Base-by-base conservation (phyloP, 2,888 invertebrate genomes). In the Notodonta dromedarius region DNA sequence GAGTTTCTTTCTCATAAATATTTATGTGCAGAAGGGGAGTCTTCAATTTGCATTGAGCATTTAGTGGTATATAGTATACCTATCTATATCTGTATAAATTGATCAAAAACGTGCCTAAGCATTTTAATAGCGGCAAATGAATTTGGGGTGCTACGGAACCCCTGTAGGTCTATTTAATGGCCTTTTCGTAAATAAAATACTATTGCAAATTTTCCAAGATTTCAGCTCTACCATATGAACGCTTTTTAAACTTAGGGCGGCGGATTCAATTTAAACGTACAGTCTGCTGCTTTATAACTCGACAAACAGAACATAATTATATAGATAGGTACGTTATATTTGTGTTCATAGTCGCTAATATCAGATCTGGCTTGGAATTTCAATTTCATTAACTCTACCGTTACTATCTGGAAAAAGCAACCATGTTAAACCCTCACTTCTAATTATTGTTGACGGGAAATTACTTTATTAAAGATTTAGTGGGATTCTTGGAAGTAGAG, bases 101-200 rank as follows among this genome's bases (percentile, higher is more conserved):
- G 77, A 79, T 81, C 82, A 77, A 78, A 83, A 74, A 77, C 83
- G 84, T 82, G 84, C 70, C 70, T 66, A 60, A 70, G 82, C 79
- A 84, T 84, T 80, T 73, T 63, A 78, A 80, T 79, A 72, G 72
- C 71, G 67, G 70, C 65, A 71, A 75, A 76, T 77, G 68, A 62
- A 57, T 56, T 66, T 66, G 60, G 74, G 76, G 73, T 63, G 61
- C 16, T 51, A 24, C 48, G 50, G 55, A 48, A 56, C 71, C 74
- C 74, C 59, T 53, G 24, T 53, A 50, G 51, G 42, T 39, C 39
- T 24, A 64, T 68, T 68, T 66, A 61, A 63, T 66, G 52, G 14
- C 42, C 62, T 52, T 52, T 63, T 56, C 59, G 65, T 60, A 65
- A 70, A 73, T 65, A 69, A 67, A 73, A 63, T 58, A 35, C 61